Base-by-base conservation (phyloP, 2,888 invertebrate species). In the Noctua pronuba region DNA sequence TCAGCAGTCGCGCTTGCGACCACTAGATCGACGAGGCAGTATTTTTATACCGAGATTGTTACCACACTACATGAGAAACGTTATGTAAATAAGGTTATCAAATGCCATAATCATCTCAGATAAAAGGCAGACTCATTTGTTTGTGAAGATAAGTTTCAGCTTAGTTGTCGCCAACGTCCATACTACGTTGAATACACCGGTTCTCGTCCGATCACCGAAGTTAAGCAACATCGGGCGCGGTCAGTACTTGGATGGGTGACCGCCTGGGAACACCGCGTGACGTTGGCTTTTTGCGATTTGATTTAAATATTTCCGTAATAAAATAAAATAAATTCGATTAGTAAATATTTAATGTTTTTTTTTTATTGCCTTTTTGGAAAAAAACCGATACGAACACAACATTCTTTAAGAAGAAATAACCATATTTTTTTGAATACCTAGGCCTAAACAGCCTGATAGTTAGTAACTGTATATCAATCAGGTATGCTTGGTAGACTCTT, bases 161-260 rank as follows among this genome's bases (percentile, higher is more conserved):
- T 0, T 0, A 0, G 0, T 1, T 21, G 0, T 62, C 49, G 84
- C 75, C 83, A 83, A 84, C 73, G 86, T 93, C 92, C 93, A 94
- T 93, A 94, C 94, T 90, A 94, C 90, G 94, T 94, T 94, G 93
- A 94, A 94, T 86, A 93, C 94, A 94, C 94, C 93, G 94, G 94
- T 82, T 89, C 84, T 87, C 83, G 75, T 86, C 84, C 77, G 77
- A 84, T 86, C 82, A 82, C 87, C 86, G 82, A 83, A 85, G 79
- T 84, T 84, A 84, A 94, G 93, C 93, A 93, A 92, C 94, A 90
- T 94, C 92, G 94, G 93, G 93, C 93, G 93, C 89, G 92, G 92
- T 94, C 93, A 94, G 94, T 94, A 94, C 93, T 93, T 94, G 92
- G 93, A 94, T 93, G 94, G 94, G 93, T 94, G 93, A 93, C 93